These are phyloP conservation scores for Phrynosoma platyrhinos DNA, from an alignment of 2,113 vertebrate species.

Conservation along the genomic window DNA sequence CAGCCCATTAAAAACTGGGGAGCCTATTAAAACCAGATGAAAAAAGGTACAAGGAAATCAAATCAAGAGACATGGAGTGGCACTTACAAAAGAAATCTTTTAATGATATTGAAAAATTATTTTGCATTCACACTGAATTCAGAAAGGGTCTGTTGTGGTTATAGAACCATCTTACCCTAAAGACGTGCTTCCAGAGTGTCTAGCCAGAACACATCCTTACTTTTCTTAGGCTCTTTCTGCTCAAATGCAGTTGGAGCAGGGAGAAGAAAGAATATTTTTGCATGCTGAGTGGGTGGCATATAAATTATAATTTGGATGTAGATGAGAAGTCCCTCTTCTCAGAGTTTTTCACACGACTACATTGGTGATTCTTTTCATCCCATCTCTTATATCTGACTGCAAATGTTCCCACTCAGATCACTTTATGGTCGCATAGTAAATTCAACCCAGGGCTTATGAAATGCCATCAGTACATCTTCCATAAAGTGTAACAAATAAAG, in stretches of 20 bases:
- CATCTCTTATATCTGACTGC: too few relatives aligned
- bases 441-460: not conserved
- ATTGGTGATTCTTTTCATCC: conserved; percentile 4
- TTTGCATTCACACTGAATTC: conserved; percentile 63
- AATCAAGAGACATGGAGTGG: conserved; percentile 75
- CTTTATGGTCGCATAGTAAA: not conserved
- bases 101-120: conserved; percentile 66
- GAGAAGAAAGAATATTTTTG: not conserved
- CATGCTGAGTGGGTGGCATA: not conserved
- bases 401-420: not conserved
- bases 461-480: not conserved
- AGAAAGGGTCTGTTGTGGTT: conserved; percentile 40
- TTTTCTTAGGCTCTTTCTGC: not conserved
- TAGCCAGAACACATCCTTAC: not conserved
- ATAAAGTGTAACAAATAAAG: not conserved
- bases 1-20: conserved; percentile 74
- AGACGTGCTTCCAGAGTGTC: not conserved
- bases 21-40: conserved; percentile 75
- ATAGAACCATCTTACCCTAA: conserved; percentile 21
- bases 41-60: conserved; percentile 75
- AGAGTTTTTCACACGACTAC: too few relatives aligned
- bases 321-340: accelerated
- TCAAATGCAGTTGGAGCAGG: not conserved
- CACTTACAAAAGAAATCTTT: conserved; percentile 64
- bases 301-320: not conserved